phyloP scores from a whole-genome alignment of 2,797 vertebrate species.

The Xiphorhynchus erythropygius region DNA sequence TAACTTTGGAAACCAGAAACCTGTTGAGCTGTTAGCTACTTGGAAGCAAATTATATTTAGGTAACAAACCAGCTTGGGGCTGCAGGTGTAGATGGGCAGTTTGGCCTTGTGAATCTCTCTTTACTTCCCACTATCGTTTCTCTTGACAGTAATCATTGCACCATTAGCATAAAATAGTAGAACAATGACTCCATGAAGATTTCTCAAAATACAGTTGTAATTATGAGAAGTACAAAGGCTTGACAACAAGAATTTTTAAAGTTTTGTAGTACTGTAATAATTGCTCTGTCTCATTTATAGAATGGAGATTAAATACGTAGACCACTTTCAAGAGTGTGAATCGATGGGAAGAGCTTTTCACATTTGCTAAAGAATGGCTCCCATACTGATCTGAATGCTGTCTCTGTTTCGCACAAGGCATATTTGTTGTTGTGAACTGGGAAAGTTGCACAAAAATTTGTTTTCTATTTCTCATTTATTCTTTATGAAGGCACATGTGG shows the following conservation, averaged over 20 bases:
- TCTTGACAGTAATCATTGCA: not conserved
- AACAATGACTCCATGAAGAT: not conserved
- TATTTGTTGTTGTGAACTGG: not conserved
- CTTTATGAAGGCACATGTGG: not conserved
- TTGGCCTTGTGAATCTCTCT: not conserved
- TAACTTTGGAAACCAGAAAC: not conserved
- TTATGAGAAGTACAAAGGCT: not conserved
- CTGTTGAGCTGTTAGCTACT: not conserved
- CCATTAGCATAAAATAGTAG: not conserved
- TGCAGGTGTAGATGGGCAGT: not conserved
- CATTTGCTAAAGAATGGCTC: not conserved
- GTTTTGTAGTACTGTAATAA: not conserved
- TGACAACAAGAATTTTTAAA: not conserved
- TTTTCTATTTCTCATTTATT: conserved; percentile 1
- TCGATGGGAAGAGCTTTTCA: not conserved
- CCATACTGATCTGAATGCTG: not conserved
- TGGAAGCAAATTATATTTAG: not conserved
- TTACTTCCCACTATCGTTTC: not conserved
- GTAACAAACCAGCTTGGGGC: not conserved
- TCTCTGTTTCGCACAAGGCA: not conserved
- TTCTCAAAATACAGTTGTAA: not conserved
- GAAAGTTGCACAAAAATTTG: not conserved
- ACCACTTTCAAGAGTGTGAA: not conserved
- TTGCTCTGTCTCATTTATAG: not conserved
- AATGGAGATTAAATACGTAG: not conserved